Evolutionary conservation across 2,888 invertebrate genomes (phyloP), one percentile per base, ranked within the genome.

Genomic region (Sphinx pinastri): DNA sequence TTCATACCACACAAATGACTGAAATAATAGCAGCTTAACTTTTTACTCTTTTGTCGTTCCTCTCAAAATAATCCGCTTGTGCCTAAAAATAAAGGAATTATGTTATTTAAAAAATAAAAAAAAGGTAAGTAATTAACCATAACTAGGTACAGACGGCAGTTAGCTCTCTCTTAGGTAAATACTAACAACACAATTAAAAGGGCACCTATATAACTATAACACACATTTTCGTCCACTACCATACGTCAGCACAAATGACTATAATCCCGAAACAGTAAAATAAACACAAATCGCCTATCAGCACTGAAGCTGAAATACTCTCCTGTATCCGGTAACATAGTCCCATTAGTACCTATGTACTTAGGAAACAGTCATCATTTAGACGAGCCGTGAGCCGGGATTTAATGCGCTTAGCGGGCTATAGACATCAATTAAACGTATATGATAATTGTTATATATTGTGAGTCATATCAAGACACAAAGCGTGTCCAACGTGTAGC

Each of bases 1-100:
- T 81, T 78, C 78, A 78, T 77, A 81, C 84, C 83, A 82, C 85
- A 82, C 77, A 85, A 87, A 86, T 80, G 78, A 78, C 71, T 76
- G 74, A 77, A 82, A 84, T 84, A 83, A 79, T 77, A 78, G 80
- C 81, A 81, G 83, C 82, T 52, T 68, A 52, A 68, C 58, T 60
- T 68, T 59, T 52, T 59, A 59, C 59, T 47, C 57, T 57, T 57
- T 58, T 57, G 49, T 57, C 55, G n/a, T 57, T 25, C 12, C 38
- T 59, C 13, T 16, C 16, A 52, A 59, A 51, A 52, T 45, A 59
- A 55, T 59, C 51, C 13, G 57, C 16, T 52, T 52, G 16, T 16
- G 31, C 13, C 11, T 68, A 4, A 31, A n/a, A 49, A 55, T 16
- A 58, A 58, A 31, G 11, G 19, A n/a, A n/a, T 58, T 38, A 68